Evolutionary conservation across 2,113 vertebrate species (phyloP), one percentile per base, ranked within the genome.

Genomic region (Mola mola): DNA sequence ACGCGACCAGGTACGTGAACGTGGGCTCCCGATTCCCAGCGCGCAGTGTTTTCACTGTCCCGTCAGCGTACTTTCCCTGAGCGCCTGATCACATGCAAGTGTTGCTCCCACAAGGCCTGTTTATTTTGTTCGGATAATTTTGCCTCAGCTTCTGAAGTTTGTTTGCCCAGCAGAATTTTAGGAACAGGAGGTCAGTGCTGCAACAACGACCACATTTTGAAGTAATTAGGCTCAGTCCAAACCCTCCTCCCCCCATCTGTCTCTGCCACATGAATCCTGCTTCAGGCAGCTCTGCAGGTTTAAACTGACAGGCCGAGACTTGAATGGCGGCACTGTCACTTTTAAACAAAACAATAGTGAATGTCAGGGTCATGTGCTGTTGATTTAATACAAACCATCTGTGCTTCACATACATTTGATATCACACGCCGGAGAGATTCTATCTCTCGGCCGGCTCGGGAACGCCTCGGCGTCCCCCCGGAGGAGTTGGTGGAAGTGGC

Each of bases 1-100:
- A 65, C 70, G 22, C 90, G 84, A 81, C 66, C 87, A 33, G 90
- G 95, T 95, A 70, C 21, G 89, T 33, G 3, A 26, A 24, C 0
- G 8, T 0, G 3, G 10, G 8, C 16, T 16, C 8, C 16, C 0
- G 3, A 24, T 3, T 1, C 17, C 26, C 5, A 1, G 9, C 9
- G n/a, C 20, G 20, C 11, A 48, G 57, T 51, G 42, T 44, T 59
- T 41, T 33, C 40, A 2, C 25, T 16, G 42, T 4, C 38, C 7
- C 33, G n/a, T 36, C 69, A 34, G 20, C 46, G 19, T 26, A 19
- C 4, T 47, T 50, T 17, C 4, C 16, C 24, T n/a, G n/a, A n/a
- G n/a, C n/a, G n/a, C n/a, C n/a, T n/a, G n/a, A n/a, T n/a, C n/a
- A n/a, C n/a, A n/a, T 3, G 5, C 6, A 16, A 55, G 20, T 11